These are phyloP conservation scores for Dysidea cf. avara DNA, from an alignment of 37 sponge, comb jelly and placozoan genomes.

Conservation along the genomic window DNA sequence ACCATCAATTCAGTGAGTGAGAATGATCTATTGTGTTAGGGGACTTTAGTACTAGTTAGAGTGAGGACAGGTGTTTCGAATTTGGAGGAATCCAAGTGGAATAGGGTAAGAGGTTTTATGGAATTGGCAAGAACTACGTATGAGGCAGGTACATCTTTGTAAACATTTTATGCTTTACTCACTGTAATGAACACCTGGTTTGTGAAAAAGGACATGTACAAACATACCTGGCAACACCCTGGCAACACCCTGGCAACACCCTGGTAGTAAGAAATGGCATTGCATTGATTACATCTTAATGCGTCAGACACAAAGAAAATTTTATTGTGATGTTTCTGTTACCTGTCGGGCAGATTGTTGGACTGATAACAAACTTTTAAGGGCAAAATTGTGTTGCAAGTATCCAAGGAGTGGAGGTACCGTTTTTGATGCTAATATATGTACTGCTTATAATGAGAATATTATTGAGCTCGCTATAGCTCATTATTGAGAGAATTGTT, in stretches of 20 bases:
- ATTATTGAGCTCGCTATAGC: no score
- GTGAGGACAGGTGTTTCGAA: constrained; percentile 11
- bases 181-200: constrained; percentile 41
- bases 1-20: background rate
- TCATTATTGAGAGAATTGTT: no score
- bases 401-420: no score
- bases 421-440: no score
- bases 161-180: constrained; percentile 27
- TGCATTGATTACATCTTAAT: constrained; percentile 40
- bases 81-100: no score
- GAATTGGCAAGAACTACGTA: constrained; percentile 24
- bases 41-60: constrained; percentile 8
- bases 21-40: constrained; percentile 27
- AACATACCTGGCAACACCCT: constrained; percentile 34
- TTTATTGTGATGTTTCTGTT: constrained; percentile 25
- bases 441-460: no score
- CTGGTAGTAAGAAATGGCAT: no score
- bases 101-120: constrained; percentile 20
- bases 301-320: constrained; percentile 21
- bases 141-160: no score
- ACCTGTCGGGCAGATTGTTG: constrained; percentile 13
- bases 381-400: background rate
- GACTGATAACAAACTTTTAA: constrained; percentile 27
- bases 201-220: constrained; percentile 19
- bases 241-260: constrained; percentile 11